These are phyloP conservation scores for Callinectes sapidus DNA, from an alignment of 2,888 invertebrate genomes.

Conservation along the genomic window DNA sequence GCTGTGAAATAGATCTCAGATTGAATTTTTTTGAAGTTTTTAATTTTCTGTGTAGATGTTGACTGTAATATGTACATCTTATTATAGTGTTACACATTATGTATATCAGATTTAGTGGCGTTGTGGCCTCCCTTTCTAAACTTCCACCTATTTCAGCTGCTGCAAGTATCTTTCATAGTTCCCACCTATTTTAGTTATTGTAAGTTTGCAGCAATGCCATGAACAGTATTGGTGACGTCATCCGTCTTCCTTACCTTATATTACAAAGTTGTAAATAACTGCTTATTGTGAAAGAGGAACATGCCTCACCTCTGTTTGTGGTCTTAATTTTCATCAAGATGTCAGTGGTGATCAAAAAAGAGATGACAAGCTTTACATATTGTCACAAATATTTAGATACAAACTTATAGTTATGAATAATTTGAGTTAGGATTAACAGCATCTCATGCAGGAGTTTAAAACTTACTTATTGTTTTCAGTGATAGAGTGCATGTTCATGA, in stretches of 20 bases:
- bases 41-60: neutral
- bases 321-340: neutral
- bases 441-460: neutral
- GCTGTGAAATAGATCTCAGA: neutral
- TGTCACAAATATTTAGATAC: neutral
- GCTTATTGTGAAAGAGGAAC: neutral
- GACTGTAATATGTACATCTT: neutral
- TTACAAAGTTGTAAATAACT: neutral
- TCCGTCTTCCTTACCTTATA: neutral
- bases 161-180: neutral
- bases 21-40: neutral
- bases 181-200: neutral
- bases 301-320: neutral
- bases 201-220: neutral
- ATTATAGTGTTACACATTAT: neutral
- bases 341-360: neutral
- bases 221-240: conserved; percentile 5
- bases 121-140: neutral
- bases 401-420: neutral
- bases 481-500: neutral
- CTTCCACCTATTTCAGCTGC: neutral
- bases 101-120: neutral
- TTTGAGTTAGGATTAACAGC: neutral
- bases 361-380: neutral
- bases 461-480: neutral